Evolutionary conservation across 2,888 invertebrate species (phyloP).

Genomic region (Arrhopalites spinosus): DNA sequence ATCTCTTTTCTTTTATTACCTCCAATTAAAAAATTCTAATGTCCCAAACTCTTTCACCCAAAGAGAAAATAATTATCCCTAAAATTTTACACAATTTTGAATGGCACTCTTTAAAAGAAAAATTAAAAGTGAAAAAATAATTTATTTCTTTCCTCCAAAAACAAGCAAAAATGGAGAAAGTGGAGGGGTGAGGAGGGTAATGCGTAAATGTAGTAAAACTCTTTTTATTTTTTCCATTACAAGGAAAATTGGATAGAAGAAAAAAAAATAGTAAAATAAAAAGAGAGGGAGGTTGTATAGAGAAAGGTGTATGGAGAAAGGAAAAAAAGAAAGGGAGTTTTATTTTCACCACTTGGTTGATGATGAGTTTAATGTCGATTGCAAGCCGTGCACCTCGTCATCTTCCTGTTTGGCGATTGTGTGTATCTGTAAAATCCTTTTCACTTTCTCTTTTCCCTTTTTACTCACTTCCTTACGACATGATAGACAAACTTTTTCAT

Average conservation of each 20-base stretch:
- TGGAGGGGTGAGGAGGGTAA: no score
- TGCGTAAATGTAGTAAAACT: not conserved
- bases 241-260: not conserved
- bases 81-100: no score
- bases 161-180: not conserved
- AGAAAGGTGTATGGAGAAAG: not conserved
- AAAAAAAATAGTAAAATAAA: not conserved
- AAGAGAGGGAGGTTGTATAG: not conserved
- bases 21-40: no score
- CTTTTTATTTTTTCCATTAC: not conserved
- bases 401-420: not conserved
- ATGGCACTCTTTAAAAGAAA: no score
- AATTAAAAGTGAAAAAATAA: no score
- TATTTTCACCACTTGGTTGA: constrained; percentile 43
- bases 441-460: not conserved
- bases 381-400: constrained; percentile 7
- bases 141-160: not conserved
- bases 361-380: constrained; percentile 44
- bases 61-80: no score
- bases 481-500: not conserved
- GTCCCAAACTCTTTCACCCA: no score
- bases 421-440: constrained; percentile 15
- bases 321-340: constrained; percentile 41
- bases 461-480: not conserved
- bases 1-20: not conserved